These are phyloP conservation scores for Maccullochella peelii DNA, from an alignment of 2,113 vertebrate genomes.

Conservation along the genomic window DNA sequence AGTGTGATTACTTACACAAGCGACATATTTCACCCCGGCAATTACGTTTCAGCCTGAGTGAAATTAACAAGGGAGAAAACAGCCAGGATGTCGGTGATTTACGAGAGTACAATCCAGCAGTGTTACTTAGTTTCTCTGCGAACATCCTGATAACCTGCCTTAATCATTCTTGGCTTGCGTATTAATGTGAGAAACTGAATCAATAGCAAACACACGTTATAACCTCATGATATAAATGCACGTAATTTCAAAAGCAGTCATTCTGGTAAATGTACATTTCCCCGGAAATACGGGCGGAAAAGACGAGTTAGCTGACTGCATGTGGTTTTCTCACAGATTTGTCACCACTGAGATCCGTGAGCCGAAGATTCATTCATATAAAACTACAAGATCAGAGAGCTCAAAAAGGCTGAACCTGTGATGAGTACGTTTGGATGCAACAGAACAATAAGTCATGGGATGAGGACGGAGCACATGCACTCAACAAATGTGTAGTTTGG, in stretches of 20 bases:
- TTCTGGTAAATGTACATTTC: conserved; percentile 31
- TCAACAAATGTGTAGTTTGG: not conserved
- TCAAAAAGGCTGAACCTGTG: not conserved
- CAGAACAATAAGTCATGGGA: not conserved
- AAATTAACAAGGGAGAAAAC: conserved; percentile 51
- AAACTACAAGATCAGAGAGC: conserved; percentile 1
- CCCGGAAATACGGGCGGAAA: conserved; percentile 38
- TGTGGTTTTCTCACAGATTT: conserved; percentile 50
- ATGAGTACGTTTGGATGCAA: not conserved
- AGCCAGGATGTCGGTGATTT: conserved; percentile 40
- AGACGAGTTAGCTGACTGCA: not conserved
- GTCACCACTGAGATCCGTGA: conserved; percentile 15
- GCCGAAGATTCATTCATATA: conserved; percentile 54
- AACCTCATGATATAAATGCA: not conserved
- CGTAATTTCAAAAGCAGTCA: not conserved
- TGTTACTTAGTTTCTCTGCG: conserved; percentile 1
- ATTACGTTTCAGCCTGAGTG: conserved; percentile 64
- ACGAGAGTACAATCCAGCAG: not conserved
- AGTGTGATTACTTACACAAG: conserved; percentile 62
- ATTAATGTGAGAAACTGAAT: not conserved
- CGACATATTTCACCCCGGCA: conserved; percentile 54
- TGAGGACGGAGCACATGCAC: not conserved
- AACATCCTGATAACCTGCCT: not conserved
- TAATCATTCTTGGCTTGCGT: not conserved
- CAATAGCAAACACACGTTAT: not conserved